Evolutionary conservation across 2,797 vertebrate genomes (phyloP).

Genomic region (Eleutherodactylus coqui): DNA sequence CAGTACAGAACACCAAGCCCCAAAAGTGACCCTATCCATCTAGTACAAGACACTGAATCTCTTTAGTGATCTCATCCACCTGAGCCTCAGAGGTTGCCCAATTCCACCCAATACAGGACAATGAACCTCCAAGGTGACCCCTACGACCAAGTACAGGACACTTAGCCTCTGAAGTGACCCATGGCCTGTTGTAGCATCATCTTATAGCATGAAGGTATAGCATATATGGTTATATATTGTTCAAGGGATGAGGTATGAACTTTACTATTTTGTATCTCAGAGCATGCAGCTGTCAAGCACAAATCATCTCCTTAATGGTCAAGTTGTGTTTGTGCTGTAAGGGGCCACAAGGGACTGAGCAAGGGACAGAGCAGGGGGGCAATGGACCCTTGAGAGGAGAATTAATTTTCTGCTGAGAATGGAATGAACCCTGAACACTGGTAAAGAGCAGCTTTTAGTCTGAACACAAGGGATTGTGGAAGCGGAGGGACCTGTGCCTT

Average conservation of each 20-base stretch:
- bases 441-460: slow-evolving; percentile 12
- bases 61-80: too few species aligned
- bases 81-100: not conserved
- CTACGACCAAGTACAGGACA: not conserved
- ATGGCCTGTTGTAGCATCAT: not conserved
- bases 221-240: not conserved
- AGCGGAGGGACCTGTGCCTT: not conserved
- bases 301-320: slow-evolving; percentile 50
- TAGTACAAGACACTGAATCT: not conserved
- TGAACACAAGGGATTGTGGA: slow-evolving; percentile 19
- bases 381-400: not conserved
- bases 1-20: not conserved
- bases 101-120: not conserved
- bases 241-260: not conserved
- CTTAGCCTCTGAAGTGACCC: not conserved
- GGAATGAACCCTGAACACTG: not conserved
- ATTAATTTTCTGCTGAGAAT: slow-evolving; percentile 21
- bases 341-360: slow-evolving; percentile 5
- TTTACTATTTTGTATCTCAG: not conserved
- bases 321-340: slow-evolving; percentile 48
- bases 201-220: not conserved
- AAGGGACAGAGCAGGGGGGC: not conserved
- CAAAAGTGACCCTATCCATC: not conserved
- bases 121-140: not conserved
- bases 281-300: slow-evolving; percentile 18